These are phyloP conservation scores for Globia sparganii DNA, from an alignment of 2,888 invertebrate genomes.

Conservation along the genomic window DNA sequence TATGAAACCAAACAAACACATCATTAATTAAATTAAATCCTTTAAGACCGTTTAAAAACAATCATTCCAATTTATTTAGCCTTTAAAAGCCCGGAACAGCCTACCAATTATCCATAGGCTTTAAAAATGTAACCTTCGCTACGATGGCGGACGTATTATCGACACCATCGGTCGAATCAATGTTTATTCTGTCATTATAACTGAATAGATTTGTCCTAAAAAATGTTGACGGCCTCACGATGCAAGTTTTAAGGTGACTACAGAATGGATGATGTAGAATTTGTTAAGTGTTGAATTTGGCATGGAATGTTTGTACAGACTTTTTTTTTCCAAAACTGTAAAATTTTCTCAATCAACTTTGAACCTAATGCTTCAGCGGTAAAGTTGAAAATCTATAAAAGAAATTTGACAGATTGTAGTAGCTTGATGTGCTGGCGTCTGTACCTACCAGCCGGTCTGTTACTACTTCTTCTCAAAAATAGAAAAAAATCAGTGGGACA, in stretches of 20 bases:
- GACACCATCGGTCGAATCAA: conserved; percentile 25
- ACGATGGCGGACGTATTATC: conserved; percentile 11
- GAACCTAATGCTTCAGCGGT: no score
- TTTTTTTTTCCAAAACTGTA: no score
- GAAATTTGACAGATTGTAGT: no score
- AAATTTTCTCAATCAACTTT: no score
- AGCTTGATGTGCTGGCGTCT: no score
- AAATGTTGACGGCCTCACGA: conserved; percentile 49
- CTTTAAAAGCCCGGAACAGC: not conserved
- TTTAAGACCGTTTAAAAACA: not conserved
- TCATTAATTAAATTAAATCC: not conserved
- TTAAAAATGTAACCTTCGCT: conserved; percentile 28
- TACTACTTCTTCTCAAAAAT: no score
- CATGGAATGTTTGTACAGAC: not conserved
- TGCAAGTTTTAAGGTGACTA: conserved; percentile 31
- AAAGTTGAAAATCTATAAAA: no score
- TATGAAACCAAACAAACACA: no score
- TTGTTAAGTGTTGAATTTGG: not conserved
- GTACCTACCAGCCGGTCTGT: no score
- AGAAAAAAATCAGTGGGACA: no score
- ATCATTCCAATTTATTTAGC: conserved; percentile 5
- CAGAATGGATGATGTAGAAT: conserved; percentile 4
- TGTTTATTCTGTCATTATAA: conserved; percentile 35
- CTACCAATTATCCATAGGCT: conserved; percentile 22
- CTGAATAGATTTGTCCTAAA: conserved; percentile 50